Conservation (phyloP, 2,888 invertebrate species). For the Tiliacea citrago region DNA sequence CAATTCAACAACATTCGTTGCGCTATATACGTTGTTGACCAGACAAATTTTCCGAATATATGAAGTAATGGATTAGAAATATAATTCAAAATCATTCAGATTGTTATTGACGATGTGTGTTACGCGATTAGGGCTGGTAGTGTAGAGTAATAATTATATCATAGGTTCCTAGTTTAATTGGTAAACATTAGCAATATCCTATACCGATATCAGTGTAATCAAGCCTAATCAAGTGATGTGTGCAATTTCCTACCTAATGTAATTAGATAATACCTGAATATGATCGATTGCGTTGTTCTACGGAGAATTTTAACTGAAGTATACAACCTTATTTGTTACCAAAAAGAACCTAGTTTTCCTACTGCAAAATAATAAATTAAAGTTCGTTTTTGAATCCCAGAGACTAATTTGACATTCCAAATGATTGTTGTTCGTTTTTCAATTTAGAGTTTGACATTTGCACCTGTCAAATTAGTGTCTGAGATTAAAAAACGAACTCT, state of each 20-base stretch:
- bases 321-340: neutral
- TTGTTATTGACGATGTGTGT: no score
- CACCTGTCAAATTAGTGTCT: no score
- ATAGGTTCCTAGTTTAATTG: conserved; percentile 37
- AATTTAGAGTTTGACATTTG: no score
- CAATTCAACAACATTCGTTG: no score
- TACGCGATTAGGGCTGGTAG: conserved; percentile 5
- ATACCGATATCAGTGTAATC: conserved; percentile 21
- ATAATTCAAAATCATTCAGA: no score
- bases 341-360: neutral
- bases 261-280: conserved; percentile 23
- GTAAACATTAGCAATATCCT: conserved; percentile 18
- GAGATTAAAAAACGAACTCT: no score
- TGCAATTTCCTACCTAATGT: conserved; percentile 35
- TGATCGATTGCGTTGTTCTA: conserved; percentile 20
- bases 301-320: conserved; percentile 11
- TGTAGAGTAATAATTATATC: conserved; percentile 23
- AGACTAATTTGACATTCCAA: no score
- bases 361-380: neutral
- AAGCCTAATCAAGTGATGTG: conserved; percentile 36
- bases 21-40: no score
- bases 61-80: no score
- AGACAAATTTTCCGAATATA: no score
- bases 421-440: no score
- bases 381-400: no score